phyloP scores from a whole-genome alignment of 1,140 invertebrate species.

The Orchesella cincta region DNA sequence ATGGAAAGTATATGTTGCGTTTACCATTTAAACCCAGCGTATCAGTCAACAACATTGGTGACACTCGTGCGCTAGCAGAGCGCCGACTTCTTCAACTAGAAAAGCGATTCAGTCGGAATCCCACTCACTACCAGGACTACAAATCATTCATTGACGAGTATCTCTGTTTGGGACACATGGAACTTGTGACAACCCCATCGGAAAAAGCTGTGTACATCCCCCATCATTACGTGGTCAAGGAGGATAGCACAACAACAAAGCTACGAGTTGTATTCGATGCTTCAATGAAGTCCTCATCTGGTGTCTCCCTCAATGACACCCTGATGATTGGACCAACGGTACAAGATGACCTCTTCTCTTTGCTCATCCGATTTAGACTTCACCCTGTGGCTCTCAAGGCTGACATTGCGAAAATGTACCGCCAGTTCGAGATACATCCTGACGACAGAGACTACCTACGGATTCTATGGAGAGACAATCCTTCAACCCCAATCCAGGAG shows the following conservation, averaged over 20 bases:
- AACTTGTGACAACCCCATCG: neutral
- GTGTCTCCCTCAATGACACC: constrained; percentile 51
- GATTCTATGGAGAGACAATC: constrained; percentile 46
- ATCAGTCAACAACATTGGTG: neutral
- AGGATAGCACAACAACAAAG: constrained; percentile 47
- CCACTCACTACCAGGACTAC: neutral
- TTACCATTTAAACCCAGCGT: too few species aligned
- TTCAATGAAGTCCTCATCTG: constrained; percentile 27
- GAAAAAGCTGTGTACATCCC: constrained; percentile 44
- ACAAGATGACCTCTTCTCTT: constrained; percentile 55
- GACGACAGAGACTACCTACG: constrained; percentile 38
- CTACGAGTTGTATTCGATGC: constrained; percentile 52
- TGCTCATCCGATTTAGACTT: constrained; percentile 56
- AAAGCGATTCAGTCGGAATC: neutral
- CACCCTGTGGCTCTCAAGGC: constrained; percentile 53
- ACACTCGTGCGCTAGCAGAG: neutral
- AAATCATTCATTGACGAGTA: neutral
- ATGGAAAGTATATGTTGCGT: constrained; percentile 50
- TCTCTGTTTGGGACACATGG: neutral
- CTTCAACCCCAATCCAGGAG: neutral
- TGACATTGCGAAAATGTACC: constrained; percentile 58
- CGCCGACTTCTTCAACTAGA: neutral
- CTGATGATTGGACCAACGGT: constrained; percentile 54
- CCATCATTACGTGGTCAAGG: constrained; percentile 51
- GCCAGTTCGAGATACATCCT: constrained; percentile 39